Percentiles rank a stretch among this genome's conserved stretches.
Evolutionary conservation across 2,888 invertebrate species (phyloP).

Genomic region (Syritta pipiens): DNA sequence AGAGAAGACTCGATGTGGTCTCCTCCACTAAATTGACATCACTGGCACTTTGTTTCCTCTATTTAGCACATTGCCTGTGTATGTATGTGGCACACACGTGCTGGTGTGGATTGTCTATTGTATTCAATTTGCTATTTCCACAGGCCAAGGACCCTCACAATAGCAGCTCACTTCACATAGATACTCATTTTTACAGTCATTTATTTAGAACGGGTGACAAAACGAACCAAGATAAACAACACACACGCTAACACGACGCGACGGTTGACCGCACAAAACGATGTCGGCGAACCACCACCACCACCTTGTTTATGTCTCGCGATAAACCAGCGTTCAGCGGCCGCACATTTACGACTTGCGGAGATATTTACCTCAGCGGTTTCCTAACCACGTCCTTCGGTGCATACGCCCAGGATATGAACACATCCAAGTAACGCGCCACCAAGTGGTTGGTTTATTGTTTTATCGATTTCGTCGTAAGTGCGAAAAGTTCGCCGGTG

Average conservation of each 20-base stretch:
- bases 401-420: constrained; percentile 1
- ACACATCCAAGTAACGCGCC: not conserved
- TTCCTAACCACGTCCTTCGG: constrained; percentile 1
- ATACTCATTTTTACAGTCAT: constrained; percentile 21
- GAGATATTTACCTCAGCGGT: constrained; percentile 13
- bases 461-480: constrained; percentile 33
- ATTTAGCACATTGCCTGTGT: not conserved
- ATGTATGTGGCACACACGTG: not conserved
- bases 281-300: not conserved
- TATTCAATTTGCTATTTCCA: constrained; percentile 26
- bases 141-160: constrained; percentile 18
- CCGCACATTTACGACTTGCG: constrained; percentile 30
- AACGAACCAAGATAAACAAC: not conserved
- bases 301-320: constrained; percentile 23
- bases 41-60: not conserved
- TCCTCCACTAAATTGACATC: constrained; percentile 31
- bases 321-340: constrained; percentile 28
- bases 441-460: constrained; percentile 21
- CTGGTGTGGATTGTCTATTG: constrained; percentile 2
- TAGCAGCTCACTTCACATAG: constrained; percentile 33
- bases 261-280: not conserved
- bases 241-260: not conserved
- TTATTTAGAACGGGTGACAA: constrained; percentile 14
- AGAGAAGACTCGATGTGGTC: no score
- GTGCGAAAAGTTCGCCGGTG: constrained; percentile 3